A percentile compares a stretch with the other conserved stretches of the same genome.
Evolutionary conservation across 2,888 invertebrate genomes (phyloP).

Genomic region (Melipona bicolor): DNA sequence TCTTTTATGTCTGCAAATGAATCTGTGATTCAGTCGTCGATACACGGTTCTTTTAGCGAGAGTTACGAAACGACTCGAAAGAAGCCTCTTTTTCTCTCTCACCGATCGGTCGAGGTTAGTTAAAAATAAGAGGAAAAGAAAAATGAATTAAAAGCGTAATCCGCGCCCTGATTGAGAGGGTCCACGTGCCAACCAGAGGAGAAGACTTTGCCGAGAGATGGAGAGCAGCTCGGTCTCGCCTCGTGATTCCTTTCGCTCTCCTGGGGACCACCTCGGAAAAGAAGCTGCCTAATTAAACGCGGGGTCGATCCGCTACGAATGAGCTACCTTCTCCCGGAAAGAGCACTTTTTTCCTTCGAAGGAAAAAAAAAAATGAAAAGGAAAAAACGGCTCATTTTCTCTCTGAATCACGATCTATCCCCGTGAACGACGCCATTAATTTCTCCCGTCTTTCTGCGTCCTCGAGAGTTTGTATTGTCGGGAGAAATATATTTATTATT

Average conservation of each 20-base stretch:
- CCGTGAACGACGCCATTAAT: constrained; percentile 62
- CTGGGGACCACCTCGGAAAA: constrained; percentile 75
- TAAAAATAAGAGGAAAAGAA: constrained; percentile 41
- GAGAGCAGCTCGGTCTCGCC: constrained; percentile 75
- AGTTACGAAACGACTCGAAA: neutral
- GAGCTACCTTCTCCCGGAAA: constrained; percentile 69
- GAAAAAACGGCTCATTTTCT: constrained; percentile 41
- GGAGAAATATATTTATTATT: neutral
- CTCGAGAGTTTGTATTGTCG: constrained; percentile 17
- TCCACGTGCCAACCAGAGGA: constrained; percentile 48
- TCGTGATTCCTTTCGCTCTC: constrained; percentile 81
- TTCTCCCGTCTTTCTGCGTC: constrained; percentile 35
- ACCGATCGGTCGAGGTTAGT: constrained; percentile 64
- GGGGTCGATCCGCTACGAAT: constrained; percentile 73
- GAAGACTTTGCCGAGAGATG: constrained; percentile 53
- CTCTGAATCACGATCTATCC: constrained; percentile 55
- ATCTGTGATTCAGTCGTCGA: no score
- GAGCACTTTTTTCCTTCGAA: constrained; percentile 57
- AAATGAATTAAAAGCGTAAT: constrained; percentile 82
- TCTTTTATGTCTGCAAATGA: no score
- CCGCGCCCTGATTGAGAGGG: constrained; percentile 80
- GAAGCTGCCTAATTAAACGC: constrained; percentile 83
- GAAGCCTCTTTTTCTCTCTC: neutral
- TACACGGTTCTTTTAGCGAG: neutral
- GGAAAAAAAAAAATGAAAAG: no score